Percentiles rank a stretch among this genome's conserved stretches.
Conservation (phyloP, 2,113 vertebrate genomes). For the Burhinus bistriatus region DNA sequence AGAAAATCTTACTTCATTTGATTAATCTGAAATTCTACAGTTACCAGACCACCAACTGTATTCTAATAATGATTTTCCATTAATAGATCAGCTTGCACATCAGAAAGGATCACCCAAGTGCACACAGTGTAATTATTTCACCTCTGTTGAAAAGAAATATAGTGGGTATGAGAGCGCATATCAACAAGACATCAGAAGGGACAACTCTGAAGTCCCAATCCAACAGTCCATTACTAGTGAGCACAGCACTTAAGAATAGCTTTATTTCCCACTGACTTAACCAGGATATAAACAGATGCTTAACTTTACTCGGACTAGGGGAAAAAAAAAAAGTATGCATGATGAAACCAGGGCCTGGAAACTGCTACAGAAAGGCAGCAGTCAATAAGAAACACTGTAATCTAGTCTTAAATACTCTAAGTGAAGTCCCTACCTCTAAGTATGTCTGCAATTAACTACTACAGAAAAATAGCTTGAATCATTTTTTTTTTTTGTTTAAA, state of each 20-base stretch:
- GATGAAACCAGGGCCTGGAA: neutral
- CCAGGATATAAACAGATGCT: neutral
- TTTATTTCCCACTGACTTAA: neutral
- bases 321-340: neutral
- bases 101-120: neutral
- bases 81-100: neutral
- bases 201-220: neutral
- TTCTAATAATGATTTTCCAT: neutral
- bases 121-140: neutral
- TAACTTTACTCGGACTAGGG: neutral
- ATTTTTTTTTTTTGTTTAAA: neutral
- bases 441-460: neutral
- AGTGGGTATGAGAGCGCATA: neutral
- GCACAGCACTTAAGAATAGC: neutral
- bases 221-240: neutral
- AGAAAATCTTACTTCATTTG: neutral
- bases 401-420: neutral
- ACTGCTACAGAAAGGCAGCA: neutral
- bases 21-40: neutral
- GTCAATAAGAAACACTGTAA: neutral
- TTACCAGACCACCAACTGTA: neutral
- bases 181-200: neutral
- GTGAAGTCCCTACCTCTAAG: neutral
- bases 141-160: neutral
- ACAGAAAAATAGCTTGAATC: neutral